A percentile compares a stretch with the other conserved stretches of the same genome.
Evolutionary conservation across 2,797 vertebrate species (phyloP).

Genomic region (Neoniphon sammara): DNA sequence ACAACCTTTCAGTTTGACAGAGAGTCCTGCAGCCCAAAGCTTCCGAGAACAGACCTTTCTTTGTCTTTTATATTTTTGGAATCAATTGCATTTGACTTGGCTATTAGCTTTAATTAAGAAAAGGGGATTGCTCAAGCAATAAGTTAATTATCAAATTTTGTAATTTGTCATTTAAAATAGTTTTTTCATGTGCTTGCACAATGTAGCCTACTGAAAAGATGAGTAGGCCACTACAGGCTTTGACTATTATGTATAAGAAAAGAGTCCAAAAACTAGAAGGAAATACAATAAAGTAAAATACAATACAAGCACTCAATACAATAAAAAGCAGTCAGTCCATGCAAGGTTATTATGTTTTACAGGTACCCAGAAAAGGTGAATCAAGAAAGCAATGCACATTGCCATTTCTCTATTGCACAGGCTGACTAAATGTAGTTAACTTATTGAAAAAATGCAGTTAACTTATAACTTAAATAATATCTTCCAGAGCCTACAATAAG

Average conservation of each 20-base stretch:
- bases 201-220: neutral
- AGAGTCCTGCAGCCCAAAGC: constrained; percentile 52
- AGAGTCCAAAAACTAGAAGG: neutral
- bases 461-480: neutral
- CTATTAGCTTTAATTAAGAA: neutral
- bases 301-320: too few species aligned
- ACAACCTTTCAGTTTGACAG: constrained; percentile 81
- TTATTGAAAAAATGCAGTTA: neutral
- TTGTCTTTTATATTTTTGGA: neutral
- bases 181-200: neutral
- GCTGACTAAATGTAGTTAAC: neutral
- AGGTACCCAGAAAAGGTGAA: neutral
- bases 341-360: neutral
- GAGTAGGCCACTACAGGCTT: neutral
- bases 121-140: neutral
- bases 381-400: neutral
- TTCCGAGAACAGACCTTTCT: constrained; percentile 1
- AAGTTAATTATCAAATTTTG: neutral
- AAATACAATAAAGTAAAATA: neutral
- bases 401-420: neutral
- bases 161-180: neutral
- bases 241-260: neutral
- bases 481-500: neutral
- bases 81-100: neutral
- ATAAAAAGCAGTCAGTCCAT: neutral